Conservation (phyloP, 2,888 invertebrate species). For the Scrobipalpa costella region DNA sequence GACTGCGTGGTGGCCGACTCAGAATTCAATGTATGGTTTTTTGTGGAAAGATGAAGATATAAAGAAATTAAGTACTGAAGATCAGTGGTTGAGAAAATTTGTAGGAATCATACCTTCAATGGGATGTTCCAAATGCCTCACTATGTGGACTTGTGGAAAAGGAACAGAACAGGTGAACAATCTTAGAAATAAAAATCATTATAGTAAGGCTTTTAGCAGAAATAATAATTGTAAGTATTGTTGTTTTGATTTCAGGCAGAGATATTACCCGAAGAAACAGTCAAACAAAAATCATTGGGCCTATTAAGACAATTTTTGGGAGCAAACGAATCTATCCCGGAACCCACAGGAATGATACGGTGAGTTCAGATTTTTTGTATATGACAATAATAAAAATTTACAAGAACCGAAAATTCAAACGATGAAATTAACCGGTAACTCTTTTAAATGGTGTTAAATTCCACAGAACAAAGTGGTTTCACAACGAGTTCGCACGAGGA, state of each 20-base stretch:
- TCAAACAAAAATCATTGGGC: not conserved
- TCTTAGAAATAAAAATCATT: not conserved
- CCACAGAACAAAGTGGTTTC: constrained; percentile 59
- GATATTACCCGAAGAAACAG: not conserved
- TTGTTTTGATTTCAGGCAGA: not conserved
- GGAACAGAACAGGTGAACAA: not conserved
- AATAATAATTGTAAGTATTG: not conserved
- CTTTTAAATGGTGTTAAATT: no score
- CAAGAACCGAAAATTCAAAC: no score
- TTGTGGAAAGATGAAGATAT: constrained; percentile 5
- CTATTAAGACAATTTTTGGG: constrained; percentile 4
- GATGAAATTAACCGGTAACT: no score
- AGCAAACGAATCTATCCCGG: not conserved
- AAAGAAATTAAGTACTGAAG: constrained; percentile 2
- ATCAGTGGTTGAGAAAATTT: constrained; percentile 1
- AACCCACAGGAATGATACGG: constrained; percentile 13
- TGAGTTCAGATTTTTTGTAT: no score
- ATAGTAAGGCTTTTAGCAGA: not conserved
- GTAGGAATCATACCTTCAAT: not conserved
- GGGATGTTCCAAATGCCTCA: constrained; percentile 1
- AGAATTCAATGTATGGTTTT: not conserved
- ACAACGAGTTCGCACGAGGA: constrained; percentile 15
- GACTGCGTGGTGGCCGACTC: not conserved
- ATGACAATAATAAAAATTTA: no score
- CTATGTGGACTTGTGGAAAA: constrained; percentile 10